These are phyloP conservation scores for Cosmorhoe ocellata DNA, from an alignment of 2,888 invertebrate genomes.

Conservation along the genomic window DNA sequence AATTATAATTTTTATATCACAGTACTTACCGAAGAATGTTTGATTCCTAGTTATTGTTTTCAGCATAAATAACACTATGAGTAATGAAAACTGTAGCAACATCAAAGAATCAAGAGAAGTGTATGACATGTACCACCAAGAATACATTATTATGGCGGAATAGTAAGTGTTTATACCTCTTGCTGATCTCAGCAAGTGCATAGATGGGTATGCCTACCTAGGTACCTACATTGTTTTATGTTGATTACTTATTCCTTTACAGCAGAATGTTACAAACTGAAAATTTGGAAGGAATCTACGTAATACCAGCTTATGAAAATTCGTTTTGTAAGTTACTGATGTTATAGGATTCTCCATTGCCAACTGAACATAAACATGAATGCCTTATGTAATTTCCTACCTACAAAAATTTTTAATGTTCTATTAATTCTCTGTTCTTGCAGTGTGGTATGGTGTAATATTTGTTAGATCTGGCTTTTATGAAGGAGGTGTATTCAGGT, in stretches of 20 bases:
- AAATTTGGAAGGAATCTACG: constrained; percentile 93
- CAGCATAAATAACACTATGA: constrained; percentile 49
- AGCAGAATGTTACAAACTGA: constrained; percentile 93
- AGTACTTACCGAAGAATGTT: not conserved
- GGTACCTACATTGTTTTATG: not conserved
- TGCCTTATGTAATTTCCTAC: too few species aligned
- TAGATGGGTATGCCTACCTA: too few species aligned
- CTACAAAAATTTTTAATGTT: too few species aligned
- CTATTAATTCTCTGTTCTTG: constrained; percentile 54
- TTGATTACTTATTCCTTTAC: constrained; percentile 60
- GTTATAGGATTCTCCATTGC: too few species aligned
- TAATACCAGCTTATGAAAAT: constrained; percentile 94
- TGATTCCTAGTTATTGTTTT: not conserved
- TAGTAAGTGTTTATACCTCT: constrained; percentile 91
- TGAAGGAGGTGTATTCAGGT: constrained; percentile 95
- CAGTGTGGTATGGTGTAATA: constrained; percentile 95
- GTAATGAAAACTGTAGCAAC: constrained; percentile 55
- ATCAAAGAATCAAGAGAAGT: constrained; percentile 85
- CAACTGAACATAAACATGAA: too few species aligned
- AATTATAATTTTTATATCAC: too few species aligned
- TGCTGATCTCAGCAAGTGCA: too few species aligned
- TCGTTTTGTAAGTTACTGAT: constrained; percentile 83
- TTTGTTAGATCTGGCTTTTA: constrained; percentile 95
- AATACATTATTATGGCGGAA: constrained; percentile 95
- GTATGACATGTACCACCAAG: constrained; percentile 90